Conservation (phyloP, 2,113 vertebrate genomes). For the Cephalopholis sonnerati region DNA sequence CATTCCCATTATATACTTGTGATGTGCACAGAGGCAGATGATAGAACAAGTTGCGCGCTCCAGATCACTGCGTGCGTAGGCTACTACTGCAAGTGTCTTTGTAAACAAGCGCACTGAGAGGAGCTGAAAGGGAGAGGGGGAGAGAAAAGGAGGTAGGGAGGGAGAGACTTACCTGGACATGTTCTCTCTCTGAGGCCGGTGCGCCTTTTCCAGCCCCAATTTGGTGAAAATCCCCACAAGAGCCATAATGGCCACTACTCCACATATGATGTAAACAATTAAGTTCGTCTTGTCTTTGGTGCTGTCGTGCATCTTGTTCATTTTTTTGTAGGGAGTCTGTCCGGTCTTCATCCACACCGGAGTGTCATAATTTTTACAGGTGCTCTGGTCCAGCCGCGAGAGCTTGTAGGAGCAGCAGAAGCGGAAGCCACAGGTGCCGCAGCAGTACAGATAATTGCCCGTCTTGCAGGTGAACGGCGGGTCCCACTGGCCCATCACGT, state of each 20-base stretch:
- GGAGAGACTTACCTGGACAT: constrained; percentile 92
- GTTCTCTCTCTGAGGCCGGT: constrained; percentile 97
- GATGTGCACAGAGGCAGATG: not conserved
- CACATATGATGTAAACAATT: constrained; percentile 99
- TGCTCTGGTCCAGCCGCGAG: constrained; percentile 94
- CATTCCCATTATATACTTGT: not conserved
- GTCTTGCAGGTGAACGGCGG: constrained; percentile 97
- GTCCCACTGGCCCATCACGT: constrained; percentile 99
- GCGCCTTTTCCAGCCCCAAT: constrained; percentile 97
- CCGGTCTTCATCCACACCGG: constrained; percentile 95
- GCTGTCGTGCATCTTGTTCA: constrained; percentile 91
- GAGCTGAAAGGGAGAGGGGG: not conserved
- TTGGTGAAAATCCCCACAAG: constrained; percentile 99
- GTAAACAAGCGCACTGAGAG: constrained; percentile 71
- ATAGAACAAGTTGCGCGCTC: constrained; percentile 40
- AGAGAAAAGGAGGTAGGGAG: not conserved
- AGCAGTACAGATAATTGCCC: constrained; percentile 97
- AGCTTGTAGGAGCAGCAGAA: constrained; percentile 97
- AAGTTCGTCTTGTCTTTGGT: constrained; percentile 99
- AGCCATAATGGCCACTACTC: constrained; percentile 99
- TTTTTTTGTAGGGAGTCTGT: constrained; percentile 93
- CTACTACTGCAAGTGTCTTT: constrained; percentile 60
- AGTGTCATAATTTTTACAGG: constrained; percentile 97
- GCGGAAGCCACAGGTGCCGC: constrained; percentile 99
- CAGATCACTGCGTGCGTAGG: constrained; percentile 42